Evolutionary conservation across 1,140 invertebrate species (phyloP), one percentile per base, ranked within the genome.

Genomic region (Heliconius melpomene): DNA sequence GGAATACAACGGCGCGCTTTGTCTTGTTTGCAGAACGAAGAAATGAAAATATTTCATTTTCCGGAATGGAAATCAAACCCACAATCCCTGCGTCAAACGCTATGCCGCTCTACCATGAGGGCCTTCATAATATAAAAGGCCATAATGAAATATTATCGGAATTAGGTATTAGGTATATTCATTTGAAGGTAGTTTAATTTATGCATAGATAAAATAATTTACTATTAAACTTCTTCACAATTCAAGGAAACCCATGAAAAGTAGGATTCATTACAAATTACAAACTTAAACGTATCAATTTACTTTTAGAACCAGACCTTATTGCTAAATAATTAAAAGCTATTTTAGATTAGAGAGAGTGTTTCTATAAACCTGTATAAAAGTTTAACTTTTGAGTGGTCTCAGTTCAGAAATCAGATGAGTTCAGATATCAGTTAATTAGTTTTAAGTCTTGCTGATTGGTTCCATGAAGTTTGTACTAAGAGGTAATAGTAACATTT

Each of bases 161-260:
- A 46, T 46, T 3, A 13, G 11, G 3, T 46, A 46, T 46, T 3
- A 13, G 11, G 3, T 46, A 16, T 3, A 46, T 46, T 46, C 13
- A 46, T 46, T 46, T 52, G 18, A 52, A 52, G 18, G 50, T 20
- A 52, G 8, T 20, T 52, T 52, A 52, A 52, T 3, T 52, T 20
- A 18, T 46, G 13, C 40, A 78, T 71, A 76, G 79, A 82, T 78
- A 74, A 79, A 80, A 50, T 85, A 87, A 86, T 86, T 87, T 85
- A 80, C 83, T 80, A 87, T 85, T 83, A 85, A 87, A 87, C 85
- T 87, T 87, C 82, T 77, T 77, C 26, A 74, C 78, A 81, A 80
- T 50, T 78, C 52, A 23, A 57, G 29, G 20, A 40, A 57, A 73
- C 77, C 26, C 38, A 60, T 52, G 50, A 74, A 52, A 78, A 78